Evolutionary conservation across 2,797 vertebrate species (phyloP).

Genomic region (Pseudochromis fuscus): DNA sequence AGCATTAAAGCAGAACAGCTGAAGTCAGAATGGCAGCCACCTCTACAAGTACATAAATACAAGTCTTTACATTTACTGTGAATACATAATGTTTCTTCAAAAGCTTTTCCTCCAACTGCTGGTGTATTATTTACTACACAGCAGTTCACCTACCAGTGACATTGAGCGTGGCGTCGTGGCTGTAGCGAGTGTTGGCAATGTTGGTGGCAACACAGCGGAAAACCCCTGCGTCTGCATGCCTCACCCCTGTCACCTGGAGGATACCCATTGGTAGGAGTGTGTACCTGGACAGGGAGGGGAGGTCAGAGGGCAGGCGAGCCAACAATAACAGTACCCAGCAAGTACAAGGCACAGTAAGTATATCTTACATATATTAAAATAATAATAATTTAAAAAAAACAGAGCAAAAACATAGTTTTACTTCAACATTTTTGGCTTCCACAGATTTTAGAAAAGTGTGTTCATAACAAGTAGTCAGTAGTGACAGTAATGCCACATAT

Average conservation of each 20-base stretch:
- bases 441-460: too few species aligned
- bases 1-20: too few species aligned
- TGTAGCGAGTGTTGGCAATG: conserved; percentile 82
- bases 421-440: too few species aligned
- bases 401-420: too few species aligned
- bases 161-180: conserved; percentile 82
- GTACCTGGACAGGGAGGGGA: conserved; percentile 74
- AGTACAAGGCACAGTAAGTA: too few species aligned
- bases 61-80: too few species aligned
- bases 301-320: background rate
- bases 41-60: too few species aligned
- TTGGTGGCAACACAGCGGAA: conserved; percentile 83
- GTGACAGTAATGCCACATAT: background rate
- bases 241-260: conserved; percentile 83
- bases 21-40: too few species aligned
- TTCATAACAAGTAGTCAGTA: background rate
- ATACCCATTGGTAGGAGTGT: conserved; percentile 86
- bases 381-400: too few species aligned
- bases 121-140: background rate
- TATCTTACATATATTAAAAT: too few species aligned
- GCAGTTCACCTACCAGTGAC: conserved; percentile 76
- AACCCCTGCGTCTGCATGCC: conserved; percentile 74
- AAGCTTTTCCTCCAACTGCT: background rate
- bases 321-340: too few species aligned
- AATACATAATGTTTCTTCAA: background rate